Evolutionary conservation across 2,888 invertebrate genomes (phyloP).

Genomic region (Dasypogon diadema): DNA sequence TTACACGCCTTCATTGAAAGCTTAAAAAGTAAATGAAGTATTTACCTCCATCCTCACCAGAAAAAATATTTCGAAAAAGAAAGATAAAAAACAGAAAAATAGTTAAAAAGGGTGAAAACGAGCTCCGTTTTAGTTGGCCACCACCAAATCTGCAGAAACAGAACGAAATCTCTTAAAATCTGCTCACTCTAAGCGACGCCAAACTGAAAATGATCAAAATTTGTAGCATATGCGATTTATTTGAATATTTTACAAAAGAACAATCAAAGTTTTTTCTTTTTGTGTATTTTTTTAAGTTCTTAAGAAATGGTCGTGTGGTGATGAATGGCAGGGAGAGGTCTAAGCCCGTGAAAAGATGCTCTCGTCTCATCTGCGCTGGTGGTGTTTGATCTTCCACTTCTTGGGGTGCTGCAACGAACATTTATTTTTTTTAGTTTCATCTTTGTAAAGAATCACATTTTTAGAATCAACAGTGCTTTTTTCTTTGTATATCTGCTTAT

Average conservation of each 20-base stretch:
- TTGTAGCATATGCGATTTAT: background rate
- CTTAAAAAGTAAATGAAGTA: conserved; percentile 32
- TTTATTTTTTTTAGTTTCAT: conserved; percentile 33
- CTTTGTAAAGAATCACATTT: conserved; percentile 27
- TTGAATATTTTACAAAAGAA: conserved; percentile 25
- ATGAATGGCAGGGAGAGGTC: conserved; percentile 42
- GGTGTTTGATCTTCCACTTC: conserved; percentile 36
- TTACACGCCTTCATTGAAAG: conserved; percentile 23
- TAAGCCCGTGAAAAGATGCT: conserved; percentile 1
- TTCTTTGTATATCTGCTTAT: conserved; percentile 48
- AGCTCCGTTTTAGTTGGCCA: background rate
- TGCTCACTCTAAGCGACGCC: conserved; percentile 14
- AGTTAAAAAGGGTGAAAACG: conserved; percentile 25
- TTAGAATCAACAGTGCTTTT: conserved; percentile 35
- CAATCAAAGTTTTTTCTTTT: conserved; percentile 47
- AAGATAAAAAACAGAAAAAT: conserved; percentile 36
- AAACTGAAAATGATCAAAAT: conserved; percentile 2
- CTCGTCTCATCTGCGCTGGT: conserved; percentile 34
- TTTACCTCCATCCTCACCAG: conserved; percentile 30
- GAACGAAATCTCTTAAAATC: conserved; percentile 5
- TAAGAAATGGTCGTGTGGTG: conserved; percentile 14
- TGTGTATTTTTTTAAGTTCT: conserved; percentile 49
- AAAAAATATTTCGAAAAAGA: conserved; percentile 15
- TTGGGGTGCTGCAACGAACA: conserved; percentile 1
- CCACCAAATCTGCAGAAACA: conserved; percentile 2